phyloP scores from a whole-genome alignment of 2,797 vertebrate species.

The Anolis apletophallus region DNA sequence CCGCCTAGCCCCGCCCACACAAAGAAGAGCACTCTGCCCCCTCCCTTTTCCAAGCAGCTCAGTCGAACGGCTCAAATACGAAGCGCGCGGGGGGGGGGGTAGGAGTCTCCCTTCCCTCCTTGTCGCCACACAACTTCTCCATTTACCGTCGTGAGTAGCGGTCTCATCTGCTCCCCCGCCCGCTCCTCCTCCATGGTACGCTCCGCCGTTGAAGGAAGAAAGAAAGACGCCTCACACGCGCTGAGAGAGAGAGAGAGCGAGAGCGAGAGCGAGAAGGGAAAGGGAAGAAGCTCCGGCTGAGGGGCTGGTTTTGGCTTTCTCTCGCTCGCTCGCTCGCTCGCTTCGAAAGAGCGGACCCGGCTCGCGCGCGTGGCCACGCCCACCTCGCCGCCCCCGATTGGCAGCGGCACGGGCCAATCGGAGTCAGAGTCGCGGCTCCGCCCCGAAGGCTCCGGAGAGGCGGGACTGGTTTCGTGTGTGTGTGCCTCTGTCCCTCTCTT shows the following conservation, averaged over 20 bases:
- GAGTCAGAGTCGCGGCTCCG: background rate
- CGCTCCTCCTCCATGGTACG: conserved; percentile 77
- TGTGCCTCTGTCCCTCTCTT: no score
- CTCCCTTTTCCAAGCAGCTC: no score
- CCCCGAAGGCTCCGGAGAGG: background rate
- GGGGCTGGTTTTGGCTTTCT: background rate
- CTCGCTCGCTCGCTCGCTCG: background rate
- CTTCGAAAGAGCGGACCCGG: background rate
- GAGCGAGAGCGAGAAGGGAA: no score
- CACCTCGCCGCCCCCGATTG: background rate
- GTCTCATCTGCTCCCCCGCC: conserved; percentile 78
- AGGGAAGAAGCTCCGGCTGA: conserved; percentile 19
- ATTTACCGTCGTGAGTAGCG: conserved; percentile 78
- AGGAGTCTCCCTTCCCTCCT: background rate
- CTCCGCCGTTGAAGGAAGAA: background rate
- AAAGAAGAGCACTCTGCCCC: background rate
- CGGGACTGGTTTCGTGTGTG: no score
- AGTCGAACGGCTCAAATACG: no score
- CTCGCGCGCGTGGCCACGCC: background rate
- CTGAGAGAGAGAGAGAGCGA: background rate
- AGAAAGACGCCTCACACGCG: no score
- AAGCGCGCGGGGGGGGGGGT: no score
- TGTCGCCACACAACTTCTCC: background rate
- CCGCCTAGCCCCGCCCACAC: conserved; percentile 15
- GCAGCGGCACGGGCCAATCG: conserved; percentile 37